Base-by-base conservation (phyloP, 2,888 invertebrate species). In the Anticlea derivata region DNA sequence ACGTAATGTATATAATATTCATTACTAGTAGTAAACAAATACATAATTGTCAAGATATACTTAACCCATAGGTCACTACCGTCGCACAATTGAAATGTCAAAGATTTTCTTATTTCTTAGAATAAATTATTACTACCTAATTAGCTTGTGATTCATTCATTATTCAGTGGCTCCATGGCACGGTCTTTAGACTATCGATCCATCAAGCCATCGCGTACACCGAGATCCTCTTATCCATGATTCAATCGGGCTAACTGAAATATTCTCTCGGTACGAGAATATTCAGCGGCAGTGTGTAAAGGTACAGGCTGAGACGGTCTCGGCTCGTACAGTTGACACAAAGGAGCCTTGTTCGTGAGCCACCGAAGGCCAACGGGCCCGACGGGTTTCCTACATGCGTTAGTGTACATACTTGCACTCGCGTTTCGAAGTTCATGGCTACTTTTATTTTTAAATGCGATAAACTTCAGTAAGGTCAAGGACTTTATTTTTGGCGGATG, bases 281-380 rank as follows among this genome's bases (percentile, higher is more conserved):
- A 41, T 31, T 34, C 30, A 33, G 40, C 29, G 33, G 26, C 33
- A 33, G 40, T 43, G 33, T 46, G 45, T 13, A 49, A 49, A 53
- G 40, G 53, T 48, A 53, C 58, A 49, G 47, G 41, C 57, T 55
- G 49, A 47, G 51, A 39, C 57, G 57, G 61, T 55, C 60, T 64
- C 59, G 64, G 58, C 60, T 58, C 66, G 62, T 58, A 60, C 58
- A 59, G 63, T 64, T 65, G 67, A 71, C 75, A 85, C 82, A 86
- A 86, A 83, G 86, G 73, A 70, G 72, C 87, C 88, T 88, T 87
- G 87, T 80, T 86, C 86, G 76, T 87, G 85, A 86, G 86, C 86
- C 79, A 79, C 65, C 73, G 89, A 90, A 90, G 89, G 88, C 75
- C 88, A 74, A 63, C 86, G 68, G 71, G 76, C 71, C 70, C 72